These are phyloP conservation scores for Parelbella ahira DNA, from an alignment of 2,888 invertebrate genomes.

Conservation along the genomic window DNA sequence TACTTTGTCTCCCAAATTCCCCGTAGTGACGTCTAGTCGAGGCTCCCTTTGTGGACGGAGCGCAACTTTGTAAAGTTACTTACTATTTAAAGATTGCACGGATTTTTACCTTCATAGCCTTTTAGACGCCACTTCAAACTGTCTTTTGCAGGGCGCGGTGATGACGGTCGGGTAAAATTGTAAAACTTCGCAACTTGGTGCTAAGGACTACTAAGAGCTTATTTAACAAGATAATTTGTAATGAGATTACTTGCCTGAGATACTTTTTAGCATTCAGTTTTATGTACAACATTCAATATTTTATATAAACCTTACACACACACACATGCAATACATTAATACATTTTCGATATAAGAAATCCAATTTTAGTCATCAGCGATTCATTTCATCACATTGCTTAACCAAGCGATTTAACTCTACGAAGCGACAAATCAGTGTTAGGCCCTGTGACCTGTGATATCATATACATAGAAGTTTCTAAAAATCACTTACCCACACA, in stretches of 20 bases:
- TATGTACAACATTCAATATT: too few species aligned
- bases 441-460: too few species aligned
- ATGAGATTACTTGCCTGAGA: slow-evolving; percentile 23
- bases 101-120: slow-evolving; percentile 22
- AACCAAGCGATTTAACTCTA: too few species aligned
- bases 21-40: slow-evolving; percentile 46
- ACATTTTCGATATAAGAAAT: too few species aligned
- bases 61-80: slow-evolving; percentile 30
- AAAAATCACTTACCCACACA: too few species aligned
- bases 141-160: slow-evolving; percentile 16
- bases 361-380: too few species aligned
- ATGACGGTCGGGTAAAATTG: slow-evolving; percentile 22
- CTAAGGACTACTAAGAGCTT: slow-evolving; percentile 23
- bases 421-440: too few species aligned
- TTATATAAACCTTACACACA: too few species aligned
- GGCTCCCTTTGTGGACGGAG: slow-evolving; percentile 46
- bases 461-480: too few species aligned
- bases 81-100: slow-evolving; percentile 26
- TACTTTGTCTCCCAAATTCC: slow-evolving; percentile 65
- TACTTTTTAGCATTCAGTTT: slow-evolving; percentile 11
- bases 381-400: too few species aligned
- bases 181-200: slow-evolving; percentile 24
- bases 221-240: slow-evolving; percentile 25
- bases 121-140: slow-evolving; percentile 20
- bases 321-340: too few species aligned